Evolutionary conservation across 2,113 vertebrate species (phyloP).

Genomic region (Lagopus muta): DNA sequence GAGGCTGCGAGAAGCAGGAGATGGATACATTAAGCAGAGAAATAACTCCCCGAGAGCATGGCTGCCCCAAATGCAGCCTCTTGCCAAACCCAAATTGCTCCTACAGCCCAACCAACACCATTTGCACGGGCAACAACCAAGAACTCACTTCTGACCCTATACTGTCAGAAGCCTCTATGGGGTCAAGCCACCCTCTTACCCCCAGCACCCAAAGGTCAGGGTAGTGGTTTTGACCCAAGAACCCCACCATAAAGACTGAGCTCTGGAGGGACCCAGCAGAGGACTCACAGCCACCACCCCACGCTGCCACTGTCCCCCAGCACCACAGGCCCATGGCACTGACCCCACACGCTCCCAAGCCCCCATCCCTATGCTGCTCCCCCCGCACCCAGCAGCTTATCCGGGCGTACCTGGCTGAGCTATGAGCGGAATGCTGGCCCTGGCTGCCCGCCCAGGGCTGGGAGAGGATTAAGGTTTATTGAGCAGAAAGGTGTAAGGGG

Average conservation of each 20-base stretch:
- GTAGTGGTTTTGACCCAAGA: too few species aligned
- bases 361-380: not conserved
- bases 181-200: not conserved
- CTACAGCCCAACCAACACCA: not conserved
- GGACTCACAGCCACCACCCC: too few species aligned
- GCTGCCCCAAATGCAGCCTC: not conserved
- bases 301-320: not conserved
- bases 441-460: slow-evolving; percentile 18
- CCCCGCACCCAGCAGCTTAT: not conserved
- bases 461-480: not conserved
- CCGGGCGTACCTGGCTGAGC: slow-evolving; percentile 52
- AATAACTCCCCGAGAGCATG: not conserved
- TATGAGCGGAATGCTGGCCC: slow-evolving; percentile 56
- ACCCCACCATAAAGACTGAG: too few species aligned
- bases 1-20: not conserved
- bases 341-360: not conserved
- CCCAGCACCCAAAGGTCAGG: not conserved
- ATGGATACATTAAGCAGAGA: not conserved
- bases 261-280: rapidly evolving
- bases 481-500: not conserved
- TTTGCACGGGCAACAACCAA: not conserved
- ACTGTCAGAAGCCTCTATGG: not conserved
- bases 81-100: not conserved
- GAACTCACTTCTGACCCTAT: not conserved
- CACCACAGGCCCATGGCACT: rapidly evolving